Base-by-base conservation (phyloP, 2,113 vertebrate genomes). In the Corythornis cristatus region DNA sequence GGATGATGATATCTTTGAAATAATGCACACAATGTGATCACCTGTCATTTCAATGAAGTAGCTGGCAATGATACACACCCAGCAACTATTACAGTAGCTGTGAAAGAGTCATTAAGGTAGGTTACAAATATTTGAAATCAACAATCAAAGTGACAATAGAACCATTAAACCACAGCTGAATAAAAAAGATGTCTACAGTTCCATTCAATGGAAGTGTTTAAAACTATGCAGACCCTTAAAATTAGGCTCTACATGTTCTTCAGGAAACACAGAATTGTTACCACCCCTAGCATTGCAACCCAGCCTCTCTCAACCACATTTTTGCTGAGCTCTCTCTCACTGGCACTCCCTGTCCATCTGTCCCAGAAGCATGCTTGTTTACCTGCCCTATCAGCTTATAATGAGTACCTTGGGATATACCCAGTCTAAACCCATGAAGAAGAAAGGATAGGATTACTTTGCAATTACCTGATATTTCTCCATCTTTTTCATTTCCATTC, bases 61-160 rank as follows among this genome's bases (percentile, higher is more conserved):
- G 11, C 15, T 93, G 88, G 35, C 79, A 68, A 26, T 11, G n/a
- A 46, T 73, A 62, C 33, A 46, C 35, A 65, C 19, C 12, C 51
- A 78, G 25, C 7, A 21, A 37, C 20, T 64, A 65, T 42, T 88
- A 73, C 28, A 60, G 26, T 35, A 88, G 19, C 40, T 90, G 43
- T 40, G 60, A 78, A 62, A 88, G 51, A 87, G 31, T 57, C 43
- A 82, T 73, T 88, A 76, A 31, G 11, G 12, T 83, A 31, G 22
- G 19, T 61, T 80, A 83, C 51, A 92, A 94, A 71, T 87, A 83
- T 48, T 62, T 80, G 54, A 84, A 86, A 79, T 40, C 17, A 95
- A 77, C 26, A 50, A 78, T 54, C 43, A 40, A 88, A 79, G 15
- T 71, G 26, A 42, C 90, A 75, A 86, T 37, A 88, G 48, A 89